Base-by-base conservation (phyloP, 2,113 vertebrate species). In the Donacobius atricapilla region DNA sequence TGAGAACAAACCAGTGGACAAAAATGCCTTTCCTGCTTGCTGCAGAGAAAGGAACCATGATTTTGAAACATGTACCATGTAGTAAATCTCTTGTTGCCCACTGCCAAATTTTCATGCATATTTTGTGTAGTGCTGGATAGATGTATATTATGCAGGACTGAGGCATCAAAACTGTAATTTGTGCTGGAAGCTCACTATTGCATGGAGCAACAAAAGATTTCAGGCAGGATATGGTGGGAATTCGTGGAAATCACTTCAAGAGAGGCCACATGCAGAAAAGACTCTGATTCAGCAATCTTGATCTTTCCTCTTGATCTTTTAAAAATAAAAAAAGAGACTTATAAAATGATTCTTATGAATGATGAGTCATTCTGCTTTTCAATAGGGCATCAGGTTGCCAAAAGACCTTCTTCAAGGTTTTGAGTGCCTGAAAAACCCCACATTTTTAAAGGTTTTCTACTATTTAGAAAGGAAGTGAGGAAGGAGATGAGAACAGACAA, bases 291-390 rank as follows among this genome's bases (percentile, higher is more conserved):
- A 79, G 70, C 63, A 65, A 14, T 18, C 31, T 37, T 82, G 30
- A 81, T 63, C 48, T 88, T 90, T 60, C 76, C 47, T 65, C 71
- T 90, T 63, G 58, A 86, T 83, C 53, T 87, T 90, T 13, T 10
- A 63, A 60, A 90, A 91, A 83, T 60, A 31, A 68, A 68, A 71
- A 63, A 57, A 19, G 17, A 4, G 69, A 33, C 18, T 57, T 54
- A 39, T 51, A 70, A 81, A 84, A 64, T 42, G 1, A 31, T 69
- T 14, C 64, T 83, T 54, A 22, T 18, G 57, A 68, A 60, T 54
- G 65, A 79, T 82, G 78, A 95, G 50, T 96, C 93, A 97, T 15
- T 30, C 42, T 35, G 45, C 73, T 77, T 76, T 90, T 73, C 78
- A 65, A 11, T 2, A 91, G 64, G 80, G 54, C 63, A 85, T 81